Evolutionary conservation across 2,888 invertebrate species (phyloP), one percentile per base, ranked within the genome.

Genomic region (Philaethria dido): DNA sequence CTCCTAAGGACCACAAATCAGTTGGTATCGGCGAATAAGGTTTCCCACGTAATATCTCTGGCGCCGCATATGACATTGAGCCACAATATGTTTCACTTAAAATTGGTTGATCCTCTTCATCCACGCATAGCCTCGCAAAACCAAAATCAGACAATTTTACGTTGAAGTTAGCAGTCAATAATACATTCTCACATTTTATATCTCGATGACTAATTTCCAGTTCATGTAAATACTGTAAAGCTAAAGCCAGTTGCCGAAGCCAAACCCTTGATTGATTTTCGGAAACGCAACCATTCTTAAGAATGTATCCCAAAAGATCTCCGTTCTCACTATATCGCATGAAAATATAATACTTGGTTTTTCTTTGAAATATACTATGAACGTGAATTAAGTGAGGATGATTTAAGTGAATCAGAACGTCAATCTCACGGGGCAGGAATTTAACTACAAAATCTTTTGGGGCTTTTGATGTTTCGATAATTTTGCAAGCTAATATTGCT

Each of bases 111-210:
- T 87, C 85, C 13, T 81, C 77, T 0, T 86, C 84, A 69, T 92
- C 87, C 6, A 93, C 75, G 64, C 89, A 88, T 57, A 86, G 81
- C 45, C 93, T 92, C 0, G 97, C 94, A 80, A 97, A 97, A 2
- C 97, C 97, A 80, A 97, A 97, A 88, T 97, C 97, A 0, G 97
- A 95, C 29, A 96, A 80, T 82, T 97, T 97, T 36, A 97, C 93
- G 80, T 96, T 96, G 80, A 94, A 95, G 78, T 96, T 95, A 0
- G 93, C 92, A 0, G 96, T 96, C 45, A 96, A 86, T 0, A 96
- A 84, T 0, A 96, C 92, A 80, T 97, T 97, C 84, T 97, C 97
- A 82, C 97, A 97, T 86, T 97, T 97, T 69, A 97, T 92, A 81
- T 97, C 97, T 57, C 97, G 89, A 80, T 97, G 97, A 0, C 95